Conservation (phyloP, 1,140 invertebrate genomes). For the Euwallacea similis region DNA sequence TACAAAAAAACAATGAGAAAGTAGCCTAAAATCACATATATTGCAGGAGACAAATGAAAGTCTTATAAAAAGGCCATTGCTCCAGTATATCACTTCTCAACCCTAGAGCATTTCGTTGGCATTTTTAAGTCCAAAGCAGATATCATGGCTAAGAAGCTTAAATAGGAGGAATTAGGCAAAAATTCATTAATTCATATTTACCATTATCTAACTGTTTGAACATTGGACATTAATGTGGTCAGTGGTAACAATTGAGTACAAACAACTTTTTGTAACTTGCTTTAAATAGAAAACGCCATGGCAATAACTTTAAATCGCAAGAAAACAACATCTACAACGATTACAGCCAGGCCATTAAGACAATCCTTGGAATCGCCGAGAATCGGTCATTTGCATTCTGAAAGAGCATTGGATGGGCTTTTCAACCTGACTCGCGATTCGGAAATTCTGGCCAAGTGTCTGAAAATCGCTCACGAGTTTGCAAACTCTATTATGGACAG, state of each 20-base stretch:
- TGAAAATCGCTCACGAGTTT: constrained; percentile 56
- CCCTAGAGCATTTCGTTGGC: constrained; percentile 73
- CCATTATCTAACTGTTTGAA: constrained; percentile 65
- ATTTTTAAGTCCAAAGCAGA: constrained; percentile 70
- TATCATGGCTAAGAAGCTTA: constrained; percentile 62
- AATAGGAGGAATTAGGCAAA: constrained; percentile 54
- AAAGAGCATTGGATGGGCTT: not conserved
- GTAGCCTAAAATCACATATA: not conserved
- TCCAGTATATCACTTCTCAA: constrained; percentile 84
- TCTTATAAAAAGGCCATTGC: constrained; percentile 70
- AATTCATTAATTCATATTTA: constrained; percentile 64
- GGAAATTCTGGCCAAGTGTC: constrained; percentile 49
- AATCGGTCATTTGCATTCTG: constrained; percentile 7
- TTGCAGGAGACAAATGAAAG: constrained; percentile 60
- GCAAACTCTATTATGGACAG: constrained; percentile 55
- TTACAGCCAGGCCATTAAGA: constrained; percentile 16
- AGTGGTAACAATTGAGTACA: too few species aligned
- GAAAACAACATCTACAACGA: constrained; percentile 10
- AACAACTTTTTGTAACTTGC: not conserved
- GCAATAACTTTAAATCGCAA: constrained; percentile 19
- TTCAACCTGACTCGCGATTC: constrained; percentile 16
- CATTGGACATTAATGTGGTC: constrained; percentile 77
- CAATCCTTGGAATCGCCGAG: not conserved
- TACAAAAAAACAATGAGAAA: not conserved
- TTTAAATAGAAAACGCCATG: constrained; percentile 27